A percentile compares a stretch with the other conserved stretches of the same genome.
These are phyloP conservation scores for Anadara kagoshimensis DNA, from an alignment of 1,140 invertebrate genomes.

Conservation along the genomic window DNA sequence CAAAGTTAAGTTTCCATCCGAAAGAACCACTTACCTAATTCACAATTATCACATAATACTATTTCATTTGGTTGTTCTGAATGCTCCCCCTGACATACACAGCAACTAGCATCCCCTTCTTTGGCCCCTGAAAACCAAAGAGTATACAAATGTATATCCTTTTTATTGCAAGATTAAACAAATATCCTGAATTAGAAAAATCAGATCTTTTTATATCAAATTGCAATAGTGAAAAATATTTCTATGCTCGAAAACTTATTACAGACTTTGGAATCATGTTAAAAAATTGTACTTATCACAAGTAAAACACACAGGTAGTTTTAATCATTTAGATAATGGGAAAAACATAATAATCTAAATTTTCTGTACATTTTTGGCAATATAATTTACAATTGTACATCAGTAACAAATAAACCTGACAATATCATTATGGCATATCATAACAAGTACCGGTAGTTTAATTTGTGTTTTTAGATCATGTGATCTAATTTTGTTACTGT, in stretches of 20 bases:
- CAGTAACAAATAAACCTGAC: too few relatives aligned
- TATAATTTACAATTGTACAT: too few relatives aligned
- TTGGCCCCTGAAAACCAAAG: constrained; percentile 56
- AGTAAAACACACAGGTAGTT: not conserved
- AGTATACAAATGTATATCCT: constrained; percentile 81
- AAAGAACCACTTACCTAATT: constrained; percentile 81
- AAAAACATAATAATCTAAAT: too few relatives aligned
- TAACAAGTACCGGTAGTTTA: not conserved
- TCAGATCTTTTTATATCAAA: not conserved
- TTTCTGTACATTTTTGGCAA: too few relatives aligned
- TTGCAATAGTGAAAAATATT: not conserved
- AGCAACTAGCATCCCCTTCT: constrained; percentile 82
- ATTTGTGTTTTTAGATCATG: too few relatives aligned
- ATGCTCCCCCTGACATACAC: constrained; percentile 86
- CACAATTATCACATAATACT: constrained; percentile 90
- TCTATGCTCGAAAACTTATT: not conserved
- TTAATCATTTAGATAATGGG: too few relatives aligned
- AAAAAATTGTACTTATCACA: too few relatives aligned
- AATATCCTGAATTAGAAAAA: constrained; percentile 5
- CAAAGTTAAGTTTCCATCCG: too few relatives aligned
- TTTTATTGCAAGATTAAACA: constrained; percentile 50
- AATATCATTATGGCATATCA: too few relatives aligned
- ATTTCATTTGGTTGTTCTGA: constrained; percentile 84
- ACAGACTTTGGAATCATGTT: not conserved
- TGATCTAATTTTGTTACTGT: too few relatives aligned